A percentile compares a stretch with the other conserved stretches of the same genome.
Conservation (phyloP, 2,888 invertebrate genomes). For the Calliopum simillimum region DNA sequence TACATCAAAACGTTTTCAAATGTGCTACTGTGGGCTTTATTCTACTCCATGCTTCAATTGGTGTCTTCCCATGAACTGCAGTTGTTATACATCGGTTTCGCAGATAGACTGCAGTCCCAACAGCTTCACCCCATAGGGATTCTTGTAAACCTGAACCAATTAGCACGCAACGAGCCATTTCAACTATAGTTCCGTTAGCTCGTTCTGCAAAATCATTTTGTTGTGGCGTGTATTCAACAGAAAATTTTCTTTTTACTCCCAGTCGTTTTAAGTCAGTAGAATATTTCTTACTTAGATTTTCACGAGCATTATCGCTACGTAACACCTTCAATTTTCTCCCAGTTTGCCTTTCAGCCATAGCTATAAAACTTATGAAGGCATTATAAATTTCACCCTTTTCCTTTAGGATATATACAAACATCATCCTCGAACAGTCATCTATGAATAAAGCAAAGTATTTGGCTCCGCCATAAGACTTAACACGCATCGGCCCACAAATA, state of each 20-base stretch:
- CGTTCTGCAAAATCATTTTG: conserved; percentile 40
- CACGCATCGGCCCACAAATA: too few relatives aligned
- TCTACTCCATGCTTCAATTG: conserved; percentile 59
- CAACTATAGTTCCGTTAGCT: conserved; percentile 41
- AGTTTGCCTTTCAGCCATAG: conserved; percentile 14
- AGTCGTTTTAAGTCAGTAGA: too few relatives aligned
- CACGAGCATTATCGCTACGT: conserved; percentile 4
- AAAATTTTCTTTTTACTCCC: too few relatives aligned
- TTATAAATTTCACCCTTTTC: not conserved
- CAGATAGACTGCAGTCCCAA: conserved; percentile 42
- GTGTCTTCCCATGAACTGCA: conserved; percentile 46
- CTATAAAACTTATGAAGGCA: not conserved
- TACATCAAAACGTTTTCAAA: too few relatives aligned
- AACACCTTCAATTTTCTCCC: conserved; percentile 3
- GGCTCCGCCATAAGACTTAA: too few relatives aligned
- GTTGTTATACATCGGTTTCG: not conserved
- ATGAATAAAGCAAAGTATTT: too few relatives aligned
- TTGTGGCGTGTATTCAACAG: conserved; percentile 40
- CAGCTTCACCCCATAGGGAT: conserved; percentile 42
- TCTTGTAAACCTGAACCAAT: not conserved
- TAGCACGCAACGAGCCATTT: conserved; percentile 42
- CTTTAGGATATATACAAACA: conserved; percentile 17
- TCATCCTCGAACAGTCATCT: conserved; percentile 6
- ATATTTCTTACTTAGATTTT: too few relatives aligned
- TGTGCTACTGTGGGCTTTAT: conserved; percentile 55